Base-by-base conservation (phyloP, 1,140 invertebrate genomes). In the Sarcophaga bullata region DNA sequence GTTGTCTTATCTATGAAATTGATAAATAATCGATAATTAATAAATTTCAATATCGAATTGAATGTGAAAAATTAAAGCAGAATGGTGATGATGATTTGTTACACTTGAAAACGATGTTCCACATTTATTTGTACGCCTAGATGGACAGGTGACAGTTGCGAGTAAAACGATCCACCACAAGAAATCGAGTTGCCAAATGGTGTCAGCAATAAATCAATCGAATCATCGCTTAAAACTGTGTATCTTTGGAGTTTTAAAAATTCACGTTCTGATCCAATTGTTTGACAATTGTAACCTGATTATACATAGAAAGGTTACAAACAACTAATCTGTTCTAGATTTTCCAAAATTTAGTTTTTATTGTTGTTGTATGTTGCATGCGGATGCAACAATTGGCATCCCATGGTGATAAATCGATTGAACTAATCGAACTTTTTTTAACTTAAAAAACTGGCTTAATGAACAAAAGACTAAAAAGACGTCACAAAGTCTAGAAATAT, bases 401-500 rank as follows among this genome's bases (percentile, higher is more conserved):
- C 75, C 49, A 48, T 50, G 25, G 75, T 17, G 75, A 78, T 78
- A 52, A 78, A 78, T 78, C 75, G 50, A 78, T 78, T 52, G 75
- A 52, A 78, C 75, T 49, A 81, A 72, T 68, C 80, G 80, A 54
- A 68, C 10, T 17, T 47, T 5, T 11, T 37, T 37, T 37, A 2
- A 2, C 4, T 37, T 37, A 25, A 13, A 46, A 25, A 81, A 81
- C 8, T 6, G 37, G 13, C 46, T 6, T 19, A 72, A 17, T 13
- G 15, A 54, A 58, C 52, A 46, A 37, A 81, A 76, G 54, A 81
- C 15, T 73, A 85, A 84, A 83, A 72, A 54, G 86, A 85, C 86
- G 88, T 85, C 88, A 84, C 84, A 82, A 72, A 85, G 88, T 89
- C 88, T 89, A 87, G 49, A 84, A 86, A 87, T 89, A 68, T 89